Evolutionary conservation across 2,113 vertebrate genomes (phyloP).

Genomic region (Spermophilus dauricus): DNA sequence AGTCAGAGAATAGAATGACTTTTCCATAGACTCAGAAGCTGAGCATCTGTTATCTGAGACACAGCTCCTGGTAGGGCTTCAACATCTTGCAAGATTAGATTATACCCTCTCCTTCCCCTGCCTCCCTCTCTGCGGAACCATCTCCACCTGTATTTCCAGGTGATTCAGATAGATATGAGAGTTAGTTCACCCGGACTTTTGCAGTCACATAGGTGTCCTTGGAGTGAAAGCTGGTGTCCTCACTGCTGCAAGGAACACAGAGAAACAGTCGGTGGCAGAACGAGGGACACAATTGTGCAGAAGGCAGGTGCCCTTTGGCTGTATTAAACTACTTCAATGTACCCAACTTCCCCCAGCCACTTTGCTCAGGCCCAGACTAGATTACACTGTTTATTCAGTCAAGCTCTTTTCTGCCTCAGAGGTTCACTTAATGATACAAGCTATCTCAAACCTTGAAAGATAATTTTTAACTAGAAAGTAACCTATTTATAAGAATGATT

Average conservation of each 20-base stretch:
- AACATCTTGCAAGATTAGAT: rapidly evolving
- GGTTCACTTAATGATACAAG: slow-evolving; percentile 73
- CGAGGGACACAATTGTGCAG: rapidly evolving
- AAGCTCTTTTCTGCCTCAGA: slow-evolving; percentile 39
- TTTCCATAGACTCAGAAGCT: neutral
- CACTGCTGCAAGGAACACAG: neutral
- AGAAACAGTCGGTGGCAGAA: too few species aligned
- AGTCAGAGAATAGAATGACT: neutral
- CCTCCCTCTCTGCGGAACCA: neutral
- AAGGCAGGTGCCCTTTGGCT: neutral
- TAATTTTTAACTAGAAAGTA: slow-evolving; percentile 89
- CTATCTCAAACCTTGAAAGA: slow-evolving; percentile 84
- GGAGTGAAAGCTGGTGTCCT: neutral
- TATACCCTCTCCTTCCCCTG: too few species aligned
- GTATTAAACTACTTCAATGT: rapidly evolving
- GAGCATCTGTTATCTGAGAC: neutral
- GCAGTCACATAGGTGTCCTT: neutral
- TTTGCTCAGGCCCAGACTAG: neutral
- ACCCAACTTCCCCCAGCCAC: neutral
- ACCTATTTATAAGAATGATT: slow-evolving; percentile 83
- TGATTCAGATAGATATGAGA: neutral
- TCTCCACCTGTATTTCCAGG: neutral
- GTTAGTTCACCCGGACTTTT: neutral
- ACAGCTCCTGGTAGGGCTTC: rapidly evolving
- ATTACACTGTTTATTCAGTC: neutral